Evolutionary conservation across 2,888 invertebrate genomes (phyloP), one percentile per base, ranked within the genome.

Genomic region (Oeneis ivallda): DNA sequence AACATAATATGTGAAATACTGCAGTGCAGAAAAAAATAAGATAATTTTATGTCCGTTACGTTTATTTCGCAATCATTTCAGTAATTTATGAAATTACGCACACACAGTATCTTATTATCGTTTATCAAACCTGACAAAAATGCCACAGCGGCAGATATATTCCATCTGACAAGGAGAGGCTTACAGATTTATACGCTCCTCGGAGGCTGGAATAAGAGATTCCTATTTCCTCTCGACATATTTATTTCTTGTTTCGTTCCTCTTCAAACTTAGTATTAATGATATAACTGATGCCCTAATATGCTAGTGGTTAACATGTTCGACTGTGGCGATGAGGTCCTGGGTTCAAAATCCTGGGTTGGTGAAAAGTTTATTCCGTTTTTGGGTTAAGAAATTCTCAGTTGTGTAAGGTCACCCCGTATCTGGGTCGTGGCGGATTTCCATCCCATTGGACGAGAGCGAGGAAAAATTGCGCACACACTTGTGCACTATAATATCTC

Each of bases 131-230:
- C 49, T 65, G 61, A 47, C 65, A 67, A 64, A 64, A 58, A 58
- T 52, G 41, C 64, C 64, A 58, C 56, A 57, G 57, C 45, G 50
- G 57, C 64, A 58, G 64, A 61, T 67, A 67, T 64, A 67, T 64
- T 67, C 52, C 47, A 47, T 57, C 61, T 58, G 67, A 64, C 64
- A 67, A 58, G 57, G 67, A 61, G 60, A 64, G 52, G 49, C 64
- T 57, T 56, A 64, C 49, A 67, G 52, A 65, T 64, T 61, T 67
- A 67, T 67, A 53, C 32, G 52, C 39, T 47, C 11, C 53, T 52
- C 63, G 50, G 57, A 26, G 52, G 53, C 43, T 52, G 32, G 49
- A 43, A 58, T 62, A 52, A 57, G 47, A 62, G 43, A 49, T 37
- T 26, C 52, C 52, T 37, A 52, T 57, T 62, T 54, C 54, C 54